Conservation (phyloP, 2,888 invertebrate species). For the Cremastobaeus sp. region DNA sequence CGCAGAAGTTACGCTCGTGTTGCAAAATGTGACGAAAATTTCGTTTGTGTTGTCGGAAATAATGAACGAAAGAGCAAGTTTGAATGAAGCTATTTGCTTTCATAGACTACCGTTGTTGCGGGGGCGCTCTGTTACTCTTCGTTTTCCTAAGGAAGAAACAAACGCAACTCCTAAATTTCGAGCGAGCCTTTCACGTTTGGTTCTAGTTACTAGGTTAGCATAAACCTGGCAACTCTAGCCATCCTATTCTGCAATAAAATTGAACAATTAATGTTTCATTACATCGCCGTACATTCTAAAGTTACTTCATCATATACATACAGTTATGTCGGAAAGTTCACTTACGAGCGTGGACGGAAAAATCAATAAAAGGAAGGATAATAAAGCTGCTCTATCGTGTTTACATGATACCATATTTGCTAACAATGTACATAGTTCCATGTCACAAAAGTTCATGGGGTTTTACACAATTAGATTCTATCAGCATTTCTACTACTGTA, state of each 20-base stretch:
- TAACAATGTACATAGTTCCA: constrained; percentile 45
- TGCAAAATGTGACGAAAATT: constrained; percentile 27
- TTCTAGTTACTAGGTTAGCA: constrained; percentile 48
- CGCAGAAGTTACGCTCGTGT: constrained; percentile 8
- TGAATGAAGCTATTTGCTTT: constrained; percentile 59
- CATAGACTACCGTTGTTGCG: constrained; percentile 53
- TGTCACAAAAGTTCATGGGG: constrained; percentile 46
- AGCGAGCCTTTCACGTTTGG: constrained; percentile 49
- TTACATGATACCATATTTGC: constrained; percentile 45
- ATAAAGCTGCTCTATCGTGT: constrained; percentile 47
- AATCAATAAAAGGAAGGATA: constrained; percentile 57
- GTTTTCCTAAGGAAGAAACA: constrained; percentile 33
- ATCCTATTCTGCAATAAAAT: constrained; percentile 55
- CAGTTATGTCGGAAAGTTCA: constrained; percentile 51
- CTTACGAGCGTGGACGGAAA: constrained; percentile 43
- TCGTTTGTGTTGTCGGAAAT: constrained; percentile 41
- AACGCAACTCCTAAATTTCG: constrained; percentile 51
- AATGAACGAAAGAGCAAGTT: constrained; percentile 56
- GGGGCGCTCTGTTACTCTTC: constrained; percentile 34
- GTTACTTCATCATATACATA: constrained; percentile 47
- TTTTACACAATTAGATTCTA: constrained; percentile 36
- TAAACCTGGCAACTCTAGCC: constrained; percentile 48
- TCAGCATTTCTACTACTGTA: too few relatives aligned
- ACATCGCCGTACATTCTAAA: constrained; percentile 55
- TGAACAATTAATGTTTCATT: constrained; percentile 60